Evolutionary conservation across 2,888 invertebrate species (phyloP), one percentile per base, ranked within the genome.

Genomic region (Heliconius cydno): DNA sequence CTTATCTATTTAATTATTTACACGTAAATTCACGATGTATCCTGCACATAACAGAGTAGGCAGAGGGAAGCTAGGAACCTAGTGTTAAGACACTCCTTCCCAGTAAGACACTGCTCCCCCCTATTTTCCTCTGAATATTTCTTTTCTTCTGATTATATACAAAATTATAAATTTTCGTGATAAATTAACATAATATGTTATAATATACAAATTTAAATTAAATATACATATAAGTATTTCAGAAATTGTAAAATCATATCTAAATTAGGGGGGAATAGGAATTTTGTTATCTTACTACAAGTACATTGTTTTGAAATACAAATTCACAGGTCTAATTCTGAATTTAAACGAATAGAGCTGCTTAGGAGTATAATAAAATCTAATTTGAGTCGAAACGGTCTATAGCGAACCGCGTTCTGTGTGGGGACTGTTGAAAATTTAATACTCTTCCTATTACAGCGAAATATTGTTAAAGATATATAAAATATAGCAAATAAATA

Each of bases 311-410:
- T 65, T 46, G 46, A 66, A 66, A 38, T 70, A 70, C 41, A 38
- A 70, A 80, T 77, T 77, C 65, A 65, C 65, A 66, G 63, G 70
- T 75, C 75, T 80, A 71, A 77, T 78, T 80, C 57, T 19, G 67
- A 28, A 68, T 74, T 74, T 74, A 80, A 78, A 41, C 70, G 74
- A 70, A 41, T 71, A 25, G 73, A 15, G 78, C 65, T 75, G 70
- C 75, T 80, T 75, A 75, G 65, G 65, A 78, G 66, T n/a, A 70
- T 65, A 78, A 75, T 78, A 70, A 70, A 74, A 71, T 80, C 78
- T 78, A 80, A 80, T 75, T 80, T 75, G 65, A 75, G 41, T 34
- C 25, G 71, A 57, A 75, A 80, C 65, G 46, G 52, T 75, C 68
- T 63, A 70, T 73, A 52, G 68, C 46, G 34, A 52, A 28, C 41